Base-by-base conservation (phyloP, 1,140 invertebrate genomes). In the Hylyphantes graminicola region DNA sequence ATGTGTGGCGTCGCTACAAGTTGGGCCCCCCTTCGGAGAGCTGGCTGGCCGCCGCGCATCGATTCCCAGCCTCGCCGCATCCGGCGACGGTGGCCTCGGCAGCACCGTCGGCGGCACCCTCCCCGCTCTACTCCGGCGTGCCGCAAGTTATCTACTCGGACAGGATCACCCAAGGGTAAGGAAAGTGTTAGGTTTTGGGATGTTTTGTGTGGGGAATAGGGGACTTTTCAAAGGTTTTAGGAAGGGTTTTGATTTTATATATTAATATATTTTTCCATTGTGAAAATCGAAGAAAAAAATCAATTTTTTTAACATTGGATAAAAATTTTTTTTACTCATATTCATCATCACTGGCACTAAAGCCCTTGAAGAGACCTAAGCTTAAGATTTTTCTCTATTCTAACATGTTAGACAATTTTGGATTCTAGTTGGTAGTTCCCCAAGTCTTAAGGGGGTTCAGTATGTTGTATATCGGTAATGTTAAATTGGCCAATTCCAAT, bases 1-100 rank as follows among this genome's bases (percentile, higher is more conserved):
- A 82, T 59, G 80, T 82, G 35, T 82, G 80, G 70, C 80, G 80
- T 48, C 70, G 70, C 6, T 82, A 82, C 80, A 82, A 82, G 51
- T 51, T 82, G 57, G 77, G 51, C 53, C 61, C 61, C 10, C 57
- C 80, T 19, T 11, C n/a, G 7, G 61, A 74, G 12, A 54, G 70
- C 7, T 74, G 68, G 80, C 50, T 74, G 35, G 65, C 78, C 53
- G 65, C 77, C 7, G 77, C 77, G 51, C 78, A 73, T 50, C 51
- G 78, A 50, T 72, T 81, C 48, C 73, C 19, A 19, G 15, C 67
- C 7, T 54, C 55, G 19, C 78, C 78, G 21, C 78, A 72, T 7
- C 9, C 55, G 10, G 67, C 78, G 21, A 53, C 78, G 68, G 54
- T 57, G 15, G 21, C 78, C 15, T 48, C 53, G 50, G 50, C 70